Conservation (phyloP, 2,888 invertebrate species). For the Rhingia rostrata region DNA sequence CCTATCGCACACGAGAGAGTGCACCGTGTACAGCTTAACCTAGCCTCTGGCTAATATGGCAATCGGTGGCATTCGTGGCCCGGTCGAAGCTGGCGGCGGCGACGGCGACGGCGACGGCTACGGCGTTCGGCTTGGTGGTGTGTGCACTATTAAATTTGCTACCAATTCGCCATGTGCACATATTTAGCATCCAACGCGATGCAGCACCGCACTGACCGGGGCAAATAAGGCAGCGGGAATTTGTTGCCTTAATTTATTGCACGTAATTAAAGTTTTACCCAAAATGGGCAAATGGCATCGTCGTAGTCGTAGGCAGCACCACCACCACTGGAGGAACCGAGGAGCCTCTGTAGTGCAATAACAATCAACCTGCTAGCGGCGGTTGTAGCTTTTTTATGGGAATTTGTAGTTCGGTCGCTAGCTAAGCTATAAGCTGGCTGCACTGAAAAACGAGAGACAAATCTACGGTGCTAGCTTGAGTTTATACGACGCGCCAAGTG, state of each 20-base stretch:
- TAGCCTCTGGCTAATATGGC: constrained; percentile 68
- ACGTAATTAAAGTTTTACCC: constrained; percentile 76
- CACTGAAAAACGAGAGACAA: constrained; percentile 61
- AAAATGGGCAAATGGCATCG: constrained; percentile 75
- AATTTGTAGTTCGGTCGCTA: constrained; percentile 60
- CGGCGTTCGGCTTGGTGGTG: constrained; percentile 61
- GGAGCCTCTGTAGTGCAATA: constrained; percentile 54
- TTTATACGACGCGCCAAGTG: constrained; percentile 74
- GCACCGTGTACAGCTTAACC: constrained; percentile 51
- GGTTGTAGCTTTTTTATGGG: constrained; percentile 68
- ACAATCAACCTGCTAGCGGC: constrained; percentile 70
- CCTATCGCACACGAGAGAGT: constrained; percentile 42
- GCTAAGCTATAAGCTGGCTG: constrained; percentile 25
- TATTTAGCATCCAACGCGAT: constrained; percentile 73
- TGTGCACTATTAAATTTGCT: constrained; percentile 75
- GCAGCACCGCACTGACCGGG: constrained; percentile 60
- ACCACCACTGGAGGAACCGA: constrained; percentile 2
- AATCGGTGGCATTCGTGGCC: constrained; percentile 72
- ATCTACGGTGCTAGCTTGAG: constrained; percentile 68
- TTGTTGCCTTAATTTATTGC: constrained; percentile 77
- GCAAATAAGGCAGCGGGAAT: constrained; percentile 77
- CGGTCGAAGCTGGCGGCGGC: too few relatives aligned
- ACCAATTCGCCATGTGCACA: constrained; percentile 74
- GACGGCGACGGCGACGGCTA: too few relatives aligned
- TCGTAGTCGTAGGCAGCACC: constrained; percentile 35